Base-by-base conservation (phyloP, 2,888 invertebrate species). In the Synergus itoensis region DNA sequence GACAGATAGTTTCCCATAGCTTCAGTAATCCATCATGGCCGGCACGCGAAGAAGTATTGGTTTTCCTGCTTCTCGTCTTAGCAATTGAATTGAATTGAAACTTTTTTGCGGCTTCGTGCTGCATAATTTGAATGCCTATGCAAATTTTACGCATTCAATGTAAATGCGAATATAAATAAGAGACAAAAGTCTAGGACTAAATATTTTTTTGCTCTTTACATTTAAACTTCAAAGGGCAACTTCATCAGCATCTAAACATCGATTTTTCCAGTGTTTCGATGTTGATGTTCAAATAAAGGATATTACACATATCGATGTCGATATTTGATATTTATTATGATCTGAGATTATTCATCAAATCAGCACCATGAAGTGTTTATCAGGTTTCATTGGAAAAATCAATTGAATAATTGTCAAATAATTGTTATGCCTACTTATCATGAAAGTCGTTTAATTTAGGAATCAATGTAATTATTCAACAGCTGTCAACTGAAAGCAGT, bases 1-100 rank as follows among this genome's bases (percentile, higher is more conserved):
- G 92, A 92, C 92, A 91, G 91, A 91, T 91, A 91, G 91, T 91
- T 91, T 91, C 92, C 91, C 90, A 91, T 91, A 91, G 91, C 90
- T 91, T 87, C 86, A 84, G 89, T 87, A 91, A 92, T 92, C 89
- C 90, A 92, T 92, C 92, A 92, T 92, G 91, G 92, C 90, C 89
- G 90, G 89, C 89, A 88, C 88, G 87, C 86, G 89, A 85, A 91
- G 89, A 89, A 88, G 89, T 91, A 89, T 90, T 91, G 89, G 89
- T 90, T 92, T 91, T 90, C 91, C 89, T 88, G 85, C 88, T 86
- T 86, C 88, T 86, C 87, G 87, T 90, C 90, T 90, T 90, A 87
- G 86, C 88, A 90, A 90, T 90, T 90, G 88, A 88, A 91, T 89
- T 84, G 82, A 82, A 84, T 82, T 79, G 57, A 60, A 78, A 75